Base-by-base conservation (phyloP, 2,113 vertebrate genomes). In the Archilochus colubris region DNA sequence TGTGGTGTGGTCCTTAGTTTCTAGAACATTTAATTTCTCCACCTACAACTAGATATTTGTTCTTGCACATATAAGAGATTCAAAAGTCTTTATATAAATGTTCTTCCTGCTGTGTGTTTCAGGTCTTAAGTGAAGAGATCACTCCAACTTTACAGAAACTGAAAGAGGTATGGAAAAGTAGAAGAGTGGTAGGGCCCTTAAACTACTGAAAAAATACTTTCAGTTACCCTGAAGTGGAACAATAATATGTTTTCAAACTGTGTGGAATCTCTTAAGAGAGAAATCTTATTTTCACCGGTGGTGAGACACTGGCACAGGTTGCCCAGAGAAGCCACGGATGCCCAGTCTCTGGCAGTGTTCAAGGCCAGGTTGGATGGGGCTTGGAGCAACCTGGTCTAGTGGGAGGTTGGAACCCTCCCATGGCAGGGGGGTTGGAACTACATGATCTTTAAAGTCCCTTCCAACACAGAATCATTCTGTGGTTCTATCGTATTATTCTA, bases 71-170 rank as follows among this genome's bases (percentile, higher is more conserved):
- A 1, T 5, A 11, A 66, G 9, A 40, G 12, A 59, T 77, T 23
- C 38, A 24, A 44, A 90, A 90, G 63, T 48, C 6, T 22, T 16
- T 67, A 63, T 48, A 30, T 54, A 50, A 82, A 62, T 63, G 6
- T 78, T 82, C 36, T 11, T 40, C 11, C 40, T 93, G 25, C 2
- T 44, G 88, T 95, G 31, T 96, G 83, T 98, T 97, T 92, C 95
- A 99, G 99, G 96, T 99, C 95, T 96, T 99, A 91, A 91, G 98
- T 88, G 99, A 99, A 86, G 99, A 99, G 95, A 99, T 99, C 94
- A 98, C 97, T 83, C 99, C 99, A 93, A 98, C 98, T 21, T 98
- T 99, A 97, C 96, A 98, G 55, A 99, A 99, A 96, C 97, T 99
- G 70, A 99, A 98, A 97, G 98, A 99, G 98, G 99, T 99, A 96